Conservation (phyloP, 2,888 invertebrate genomes). For the Ormyrus rosae region DNA sequence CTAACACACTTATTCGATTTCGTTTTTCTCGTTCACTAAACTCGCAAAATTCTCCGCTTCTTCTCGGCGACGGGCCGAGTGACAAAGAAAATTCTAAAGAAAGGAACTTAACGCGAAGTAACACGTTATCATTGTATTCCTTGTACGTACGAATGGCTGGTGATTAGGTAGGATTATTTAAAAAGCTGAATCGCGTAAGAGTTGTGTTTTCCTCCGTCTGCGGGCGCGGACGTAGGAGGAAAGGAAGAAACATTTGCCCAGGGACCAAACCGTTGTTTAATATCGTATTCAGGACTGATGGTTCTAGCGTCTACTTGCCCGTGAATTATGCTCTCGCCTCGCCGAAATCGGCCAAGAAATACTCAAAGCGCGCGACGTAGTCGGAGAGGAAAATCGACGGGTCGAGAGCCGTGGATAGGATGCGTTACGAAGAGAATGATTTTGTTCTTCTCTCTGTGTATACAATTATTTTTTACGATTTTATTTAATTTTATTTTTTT, state of each 20-base stretch:
- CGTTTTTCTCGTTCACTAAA: slow-evolving; percentile 29
- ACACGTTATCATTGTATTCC: slow-evolving; percentile 28
- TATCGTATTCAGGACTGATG: slow-evolving; percentile 70
- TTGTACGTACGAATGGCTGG: slow-evolving; percentile 56
- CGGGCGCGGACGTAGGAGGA: slow-evolving; percentile 58
- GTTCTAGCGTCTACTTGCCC: slow-evolving; percentile 72
- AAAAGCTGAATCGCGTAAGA: slow-evolving; percentile 53
- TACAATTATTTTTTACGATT: slow-evolving; percentile 53
- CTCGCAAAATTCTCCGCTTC: slow-evolving; percentile 26
- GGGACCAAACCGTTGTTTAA: slow-evolving; percentile 56
- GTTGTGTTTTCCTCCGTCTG: slow-evolving; percentile 52
- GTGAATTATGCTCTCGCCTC: slow-evolving; percentile 36
- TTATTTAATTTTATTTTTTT: slow-evolving; percentile 48
- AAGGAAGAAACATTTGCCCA: slow-evolving; percentile 40
- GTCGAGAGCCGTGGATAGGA: slow-evolving; percentile 37
- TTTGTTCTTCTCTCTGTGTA: slow-evolving; percentile 18
- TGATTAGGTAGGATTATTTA: slow-evolving; percentile 59
- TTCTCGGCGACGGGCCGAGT: background rate
- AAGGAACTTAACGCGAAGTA: slow-evolving; percentile 12
- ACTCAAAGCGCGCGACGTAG: background rate
- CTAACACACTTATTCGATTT: slow-evolving; percentile 4
- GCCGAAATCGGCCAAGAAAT: background rate
- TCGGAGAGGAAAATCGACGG: slow-evolving; percentile 12
- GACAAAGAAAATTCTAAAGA: slow-evolving; percentile 26
- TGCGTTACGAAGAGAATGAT: slow-evolving; percentile 48